These are phyloP conservation scores for Drosophila tani DNA, from an alignment of 1,140 invertebrate species.

Conservation along the genomic window DNA sequence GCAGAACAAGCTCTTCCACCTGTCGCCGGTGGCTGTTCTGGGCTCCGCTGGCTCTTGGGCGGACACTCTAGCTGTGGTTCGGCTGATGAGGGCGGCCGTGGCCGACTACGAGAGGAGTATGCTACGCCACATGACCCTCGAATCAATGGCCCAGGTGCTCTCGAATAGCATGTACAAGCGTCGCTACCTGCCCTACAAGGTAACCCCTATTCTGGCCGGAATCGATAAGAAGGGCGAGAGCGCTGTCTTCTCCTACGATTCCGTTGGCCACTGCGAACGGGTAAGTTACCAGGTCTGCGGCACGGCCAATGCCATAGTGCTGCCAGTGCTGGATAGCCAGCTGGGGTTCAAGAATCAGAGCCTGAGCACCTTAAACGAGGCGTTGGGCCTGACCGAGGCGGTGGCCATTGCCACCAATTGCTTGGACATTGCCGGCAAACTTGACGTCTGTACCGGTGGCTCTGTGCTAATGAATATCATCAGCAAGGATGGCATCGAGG, in stretches of 20 bases:
- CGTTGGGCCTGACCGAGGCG: slow-evolving; percentile 89
- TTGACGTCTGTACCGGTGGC: slow-evolving; percentile 99
- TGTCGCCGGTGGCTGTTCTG: slow-evolving; percentile 93
- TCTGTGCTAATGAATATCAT: slow-evolving; percentile 95
- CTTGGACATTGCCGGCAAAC: slow-evolving; percentile 97
- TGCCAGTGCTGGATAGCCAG: slow-evolving; percentile 95
- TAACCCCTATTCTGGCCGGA: slow-evolving; percentile 97
- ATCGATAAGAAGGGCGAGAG: slow-evolving; percentile 94
- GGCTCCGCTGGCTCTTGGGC: slow-evolving; percentile 98
- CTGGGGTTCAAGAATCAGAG: slow-evolving; percentile 95
- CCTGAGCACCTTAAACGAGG: slow-evolving; percentile 87
- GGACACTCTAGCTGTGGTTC: slow-evolving; percentile 96
- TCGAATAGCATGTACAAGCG: slow-evolving; percentile 98
- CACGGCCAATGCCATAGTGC: slow-evolving; percentile 91
- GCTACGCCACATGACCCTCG: slow-evolving; percentile 95
- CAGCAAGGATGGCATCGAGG: slow-evolving; percentile 93
- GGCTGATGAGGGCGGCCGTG: slow-evolving; percentile 93
- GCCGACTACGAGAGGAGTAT: slow-evolving; percentile 98
- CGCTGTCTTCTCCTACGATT: slow-evolving; percentile 97
- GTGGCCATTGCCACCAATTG: slow-evolving; percentile 93
- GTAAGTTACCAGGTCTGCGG: slow-evolving; percentile 93
- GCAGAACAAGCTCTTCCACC: slow-evolving; percentile 92
- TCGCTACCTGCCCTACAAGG: slow-evolving; percentile 99
- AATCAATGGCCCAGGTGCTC: slow-evolving; percentile 96
- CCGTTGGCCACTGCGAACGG: slow-evolving; percentile 96